Base-by-base conservation (phyloP, 2,888 invertebrate species). In the Pachliopta kotzebuea region DNA sequence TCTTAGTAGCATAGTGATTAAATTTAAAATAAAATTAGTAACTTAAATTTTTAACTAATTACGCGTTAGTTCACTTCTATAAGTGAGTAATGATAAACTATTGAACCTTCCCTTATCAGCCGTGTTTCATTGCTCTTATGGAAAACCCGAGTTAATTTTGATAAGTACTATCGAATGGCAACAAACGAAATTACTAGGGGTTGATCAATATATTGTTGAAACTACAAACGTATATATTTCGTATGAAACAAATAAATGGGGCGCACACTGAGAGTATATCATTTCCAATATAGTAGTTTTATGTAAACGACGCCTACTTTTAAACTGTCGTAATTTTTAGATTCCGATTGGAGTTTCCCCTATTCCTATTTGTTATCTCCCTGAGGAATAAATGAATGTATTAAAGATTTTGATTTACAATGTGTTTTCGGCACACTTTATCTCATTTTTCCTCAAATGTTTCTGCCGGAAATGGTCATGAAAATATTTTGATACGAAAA, bases 301-400 rank as follows among this genome's bases (percentile, higher is more conserved):
- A 90, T 91, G 91, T 85, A 88, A 90, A 91, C 88, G 82, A 72
- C 74, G 84, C 86, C 90, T 89, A 90, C 88, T 91, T 91, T 90
- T 91, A 91, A 91, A 91, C 90, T 89, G 88, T 80, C 87, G 86
- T 91, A 91, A 91, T 90, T 90, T 90, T 90, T 89, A 87, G 79
- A 84, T 90, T 90, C 90, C 91, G 90, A 86, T 89, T 80, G 78
- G 74, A 82, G 80, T 84, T 82, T 84, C 88, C 90, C 90, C 87
- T 83, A 77, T 66, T 68, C 76, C 80, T 85, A 85, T 88, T 86
- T 86, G 88, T 90, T 90, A 90, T 90, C 90, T 85, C 75, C 75
- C 74, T 66, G 74, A 72, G 77, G 83, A 85, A 84, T 83, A 83
- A 89, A 88, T 85, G 87, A 87, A 87, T 90, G 80, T 85, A 84